Evolutionary conservation across 2,888 invertebrate species (phyloP), one percentile per base, ranked within the genome.

Genomic region (Ceratothoa steindachneri): DNA sequence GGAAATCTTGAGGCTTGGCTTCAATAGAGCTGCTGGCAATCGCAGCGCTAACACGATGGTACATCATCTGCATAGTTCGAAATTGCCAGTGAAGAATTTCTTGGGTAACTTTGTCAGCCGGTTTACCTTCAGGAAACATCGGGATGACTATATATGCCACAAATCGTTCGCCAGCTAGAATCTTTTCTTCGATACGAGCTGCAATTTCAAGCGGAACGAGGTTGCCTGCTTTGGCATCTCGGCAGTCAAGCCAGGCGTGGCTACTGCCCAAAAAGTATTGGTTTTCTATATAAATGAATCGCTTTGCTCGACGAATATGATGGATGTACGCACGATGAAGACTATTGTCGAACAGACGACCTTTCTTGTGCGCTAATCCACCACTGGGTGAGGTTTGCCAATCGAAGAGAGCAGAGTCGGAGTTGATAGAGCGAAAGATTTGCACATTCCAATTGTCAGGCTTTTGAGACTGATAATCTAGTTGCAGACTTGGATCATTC

Each of bases 31-130:
- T 69, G 22, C 55, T 51, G 31, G 67, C 60, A 30, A 80, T 41
- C 29, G 80, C 80, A 31, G 71, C 71, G n/a, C 75, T 75, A n/a
- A 80, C 68, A 31, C 80, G 77, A 67, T 55, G 67, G 68, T 80
- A 80, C 80, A 80, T 80, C 80, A 80, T 80, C 72, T 80, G 76
- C 67, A 79, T 79, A 52, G 80, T 80, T n/a, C 77, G 70, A n/a
- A 72, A 64, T 71, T 80, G 80, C 80, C 80, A 80, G 71, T 79
- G 77, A 24, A 80, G 78, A 51, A 80, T 80, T 55, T 78, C 80
- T 53, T 80, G 80, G 9, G 77, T 80, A 51, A 75, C 80, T 64
- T 72, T 75, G 68, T 80, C 80, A 22, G 75, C 73, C 0, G 80
- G 77, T 52, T 80, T 79, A 5, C 80, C 80, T 64, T 80, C 80